Evolutionary conservation across 2,797 vertebrate species (phyloP).

Genomic region (Poecilia velifera): DNA sequence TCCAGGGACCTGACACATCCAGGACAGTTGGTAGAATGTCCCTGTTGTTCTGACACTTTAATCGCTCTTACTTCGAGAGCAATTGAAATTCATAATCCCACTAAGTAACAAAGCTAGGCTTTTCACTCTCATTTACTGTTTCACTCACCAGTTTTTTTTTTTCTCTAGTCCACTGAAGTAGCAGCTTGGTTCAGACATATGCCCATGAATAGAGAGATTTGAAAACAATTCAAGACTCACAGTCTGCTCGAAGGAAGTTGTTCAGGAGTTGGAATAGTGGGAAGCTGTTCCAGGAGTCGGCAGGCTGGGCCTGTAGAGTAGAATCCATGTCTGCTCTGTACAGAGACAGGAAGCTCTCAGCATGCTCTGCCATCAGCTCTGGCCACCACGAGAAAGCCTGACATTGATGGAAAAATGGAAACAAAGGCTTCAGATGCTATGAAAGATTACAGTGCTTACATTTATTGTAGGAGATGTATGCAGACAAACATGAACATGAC

Average conservation of each 20-base stretch:
- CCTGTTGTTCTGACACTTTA: too few relatives aligned
- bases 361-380: constrained; percentile 90
- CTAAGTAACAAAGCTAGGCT: not conserved
- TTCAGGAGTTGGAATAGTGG: constrained; percentile 96
- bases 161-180: not conserved
- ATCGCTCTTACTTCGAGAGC: not conserved
- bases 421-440: not conserved
- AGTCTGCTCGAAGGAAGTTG: constrained; percentile 89
- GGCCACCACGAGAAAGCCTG: constrained; percentile 97
- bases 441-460: not conserved
- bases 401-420: not conserved
- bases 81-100: not conserved
- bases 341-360: constrained; percentile 91
- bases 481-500: not conserved
- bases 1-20: not conserved
- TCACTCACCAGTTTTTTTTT: not conserved
- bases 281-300: constrained; percentile 95
- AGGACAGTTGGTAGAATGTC: not conserved
- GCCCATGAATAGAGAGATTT: not conserved
- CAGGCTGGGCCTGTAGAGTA: constrained; percentile 86
- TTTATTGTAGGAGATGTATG: not conserved
- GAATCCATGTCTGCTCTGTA: constrained; percentile 92
- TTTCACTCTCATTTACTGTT: not conserved
- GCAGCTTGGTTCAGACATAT: not conserved
- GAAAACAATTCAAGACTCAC: constrained; percentile 78